These are phyloP conservation scores for Glaucidium brasilianum DNA, from an alignment of 2,113 vertebrate species.

Conservation along the genomic window DNA sequence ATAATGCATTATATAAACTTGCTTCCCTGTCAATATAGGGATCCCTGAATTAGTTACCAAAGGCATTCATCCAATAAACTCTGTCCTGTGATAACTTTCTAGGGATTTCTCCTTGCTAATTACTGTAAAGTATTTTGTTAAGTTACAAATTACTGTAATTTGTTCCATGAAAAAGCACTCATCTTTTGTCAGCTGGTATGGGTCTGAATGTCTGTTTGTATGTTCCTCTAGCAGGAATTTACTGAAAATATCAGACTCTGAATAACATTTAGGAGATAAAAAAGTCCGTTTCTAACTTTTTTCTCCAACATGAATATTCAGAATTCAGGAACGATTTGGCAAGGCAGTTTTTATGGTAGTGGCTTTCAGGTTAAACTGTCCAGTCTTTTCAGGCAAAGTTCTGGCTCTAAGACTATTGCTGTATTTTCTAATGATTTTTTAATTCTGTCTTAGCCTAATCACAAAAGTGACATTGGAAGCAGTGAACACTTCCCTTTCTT, in stretches of 20 bases:
- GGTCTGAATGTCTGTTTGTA: background rate
- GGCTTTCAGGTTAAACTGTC: background rate
- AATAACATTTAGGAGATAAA: background rate
- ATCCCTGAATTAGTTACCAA: background rate
- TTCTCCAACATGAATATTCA: background rate
- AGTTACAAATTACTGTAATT: background rate
- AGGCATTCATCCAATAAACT: background rate
- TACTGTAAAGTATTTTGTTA: background rate
- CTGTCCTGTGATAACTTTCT: background rate
- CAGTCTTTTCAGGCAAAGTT: background rate
- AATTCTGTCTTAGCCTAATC: background rate
- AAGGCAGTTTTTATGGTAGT: background rate
- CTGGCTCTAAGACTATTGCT: background rate
- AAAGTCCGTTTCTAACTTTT: background rate
- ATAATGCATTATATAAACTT: constrained; percentile 16
- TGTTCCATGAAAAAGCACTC: background rate
- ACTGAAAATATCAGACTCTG: background rate
- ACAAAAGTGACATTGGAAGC: background rate
- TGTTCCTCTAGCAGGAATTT: background rate
- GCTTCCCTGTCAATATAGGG: background rate
- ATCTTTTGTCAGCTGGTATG: background rate
- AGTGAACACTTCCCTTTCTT: background rate
- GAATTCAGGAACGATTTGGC: background rate
- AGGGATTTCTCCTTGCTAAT: background rate
- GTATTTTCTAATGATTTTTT: background rate